phyloP scores from a whole-genome alignment of 2,113 vertebrate genomes.

The Cettia cetti region DNA sequence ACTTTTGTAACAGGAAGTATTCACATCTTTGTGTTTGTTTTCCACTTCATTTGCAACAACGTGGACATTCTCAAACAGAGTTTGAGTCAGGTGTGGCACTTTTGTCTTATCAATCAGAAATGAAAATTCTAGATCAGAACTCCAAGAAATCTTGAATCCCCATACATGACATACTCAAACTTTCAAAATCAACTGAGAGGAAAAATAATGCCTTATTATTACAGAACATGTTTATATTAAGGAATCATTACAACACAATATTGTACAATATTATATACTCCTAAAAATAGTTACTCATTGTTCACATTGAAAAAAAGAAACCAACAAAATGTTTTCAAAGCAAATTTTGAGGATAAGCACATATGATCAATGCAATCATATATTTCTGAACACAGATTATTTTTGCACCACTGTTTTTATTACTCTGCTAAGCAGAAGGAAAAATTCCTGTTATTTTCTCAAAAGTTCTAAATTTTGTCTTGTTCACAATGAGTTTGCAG shows the following conservation, averaged over 20 bases:
- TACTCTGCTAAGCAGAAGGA: background rate
- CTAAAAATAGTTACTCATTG: background rate
- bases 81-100: background rate
- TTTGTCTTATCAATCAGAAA: background rate
- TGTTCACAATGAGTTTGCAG: background rate
- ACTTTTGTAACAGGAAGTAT: background rate
- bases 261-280: background rate
- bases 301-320: background rate
- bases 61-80: background rate
- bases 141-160: background rate
- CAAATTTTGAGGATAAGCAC: background rate
- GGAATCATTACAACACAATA: background rate
- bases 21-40: background rate
- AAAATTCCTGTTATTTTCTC: background rate
- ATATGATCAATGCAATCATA: background rate
- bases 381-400: background rate
- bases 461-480: background rate
- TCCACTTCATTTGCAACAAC: background rate
- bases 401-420: background rate
- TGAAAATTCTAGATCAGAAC: background rate
- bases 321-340: background rate
- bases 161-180: background rate
- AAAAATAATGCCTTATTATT: background rate
- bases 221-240: background rate
- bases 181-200: background rate